phyloP scores from a whole-genome alignment of 2,113 vertebrate genomes.

The Crotalus viridis region DNA sequence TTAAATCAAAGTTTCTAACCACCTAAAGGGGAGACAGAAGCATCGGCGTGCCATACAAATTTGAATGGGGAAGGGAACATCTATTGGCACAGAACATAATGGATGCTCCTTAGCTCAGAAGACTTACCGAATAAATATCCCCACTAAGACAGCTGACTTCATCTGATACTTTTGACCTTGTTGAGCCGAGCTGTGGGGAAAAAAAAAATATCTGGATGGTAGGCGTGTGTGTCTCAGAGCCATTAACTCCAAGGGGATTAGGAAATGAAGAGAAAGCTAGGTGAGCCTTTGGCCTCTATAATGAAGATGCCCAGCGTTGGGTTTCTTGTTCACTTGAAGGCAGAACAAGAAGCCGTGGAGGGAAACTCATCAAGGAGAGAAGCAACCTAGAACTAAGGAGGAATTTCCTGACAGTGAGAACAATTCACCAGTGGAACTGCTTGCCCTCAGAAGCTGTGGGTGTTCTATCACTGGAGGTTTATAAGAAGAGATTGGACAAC shows the following conservation, averaged over 20 bases:
- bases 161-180: neutral
- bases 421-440: fast-evolving
- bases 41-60: neutral
- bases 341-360: neutral
- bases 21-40: conserved; percentile 14
- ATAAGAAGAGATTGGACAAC: neutral
- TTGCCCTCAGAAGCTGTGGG: neutral
- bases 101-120: neutral
- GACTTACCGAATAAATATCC: neutral
- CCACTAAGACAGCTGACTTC: neutral
- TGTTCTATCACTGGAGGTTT: neutral
- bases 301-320: neutral
- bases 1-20: conserved; percentile 41
- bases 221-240: neutral
- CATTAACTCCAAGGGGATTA: neutral
- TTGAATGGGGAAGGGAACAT: neutral
- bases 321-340: neutral
- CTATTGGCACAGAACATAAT: neutral
- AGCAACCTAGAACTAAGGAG: neutral
- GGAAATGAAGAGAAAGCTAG: neutral
- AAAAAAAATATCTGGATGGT: neutral
- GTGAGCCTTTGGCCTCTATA: neutral
- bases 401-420: neutral
- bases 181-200: neutral
- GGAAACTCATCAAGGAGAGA: neutral